Evolutionary conservation across 2,113 vertebrate genomes (phyloP), one percentile per base, ranked within the genome.

Genomic region (Phyllopteryx taeniolatus): DNA sequence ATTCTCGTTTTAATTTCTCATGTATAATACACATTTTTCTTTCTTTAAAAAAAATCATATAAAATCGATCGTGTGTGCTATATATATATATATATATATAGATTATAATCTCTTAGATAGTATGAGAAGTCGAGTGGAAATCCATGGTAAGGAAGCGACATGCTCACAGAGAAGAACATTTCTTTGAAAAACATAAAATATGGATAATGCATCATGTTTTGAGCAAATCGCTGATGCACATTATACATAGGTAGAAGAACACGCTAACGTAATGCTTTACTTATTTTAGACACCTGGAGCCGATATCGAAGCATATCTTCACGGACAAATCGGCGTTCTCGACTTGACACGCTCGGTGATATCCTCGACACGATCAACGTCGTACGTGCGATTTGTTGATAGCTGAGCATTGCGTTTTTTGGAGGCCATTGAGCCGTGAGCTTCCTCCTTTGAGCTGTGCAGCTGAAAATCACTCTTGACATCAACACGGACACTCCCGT

Each of bases 391-490:
- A 67, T 61, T 54, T 73, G 63, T 72, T 73, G 72, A 82, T 72
- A 49, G 33, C 22, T 19, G 31, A 67, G 43, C 42, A 70, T 68
- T 53, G 33, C 61, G 43, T 49, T 84, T 57, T 67, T 11, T 11
- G 20, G 76, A 71, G 63, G 75, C 60, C 0, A 69, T 68, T 81
- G 73, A 83, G 74, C 57, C 76, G 71, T 5, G 12, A 71, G 77
- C 77, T 80, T 85, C 80, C 73, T 77, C 67, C 59, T 79, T 72
- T 79, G 63, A 77, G 70, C 56, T 5, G 12, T 11, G 53, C 75
- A 65, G 78, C 76, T 81, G 73, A 80, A 87, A 87, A 80, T 73
- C 78, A 69, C 68, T 72, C 70, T 67, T 70, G 67, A 81, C 83
- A 82, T 74, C 77, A 67, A 79, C 65, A 60, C 79, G 67, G 71